Evolutionary conservation across 1,140 invertebrate genomes (phyloP).

Genomic region (Drosophila nasuta): DNA sequence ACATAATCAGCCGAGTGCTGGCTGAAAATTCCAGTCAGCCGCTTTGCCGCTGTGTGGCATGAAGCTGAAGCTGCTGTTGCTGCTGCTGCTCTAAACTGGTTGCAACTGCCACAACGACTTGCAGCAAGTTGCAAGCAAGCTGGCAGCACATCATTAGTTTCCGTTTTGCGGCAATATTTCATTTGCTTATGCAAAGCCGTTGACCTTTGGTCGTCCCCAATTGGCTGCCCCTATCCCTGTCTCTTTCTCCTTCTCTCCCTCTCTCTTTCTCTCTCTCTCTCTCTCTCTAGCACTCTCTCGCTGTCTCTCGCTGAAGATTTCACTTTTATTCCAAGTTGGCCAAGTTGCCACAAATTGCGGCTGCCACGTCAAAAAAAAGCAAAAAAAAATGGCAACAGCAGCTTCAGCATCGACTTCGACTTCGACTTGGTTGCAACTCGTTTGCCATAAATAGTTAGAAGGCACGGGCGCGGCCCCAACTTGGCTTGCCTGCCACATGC

Average conservation of each 20-base stretch:
- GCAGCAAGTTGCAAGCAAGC: slow-evolving; percentile 22
- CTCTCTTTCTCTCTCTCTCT: slow-evolving; percentile 14
- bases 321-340: slow-evolving; percentile 63
- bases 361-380: slow-evolving; percentile 44
- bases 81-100: slow-evolving; percentile 31
- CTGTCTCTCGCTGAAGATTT: slow-evolving; percentile 46
- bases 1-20: slow-evolving; percentile 79
- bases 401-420: slow-evolving; percentile 2
- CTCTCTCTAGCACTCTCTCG: slow-evolving; percentile 7
- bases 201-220: slow-evolving; percentile 59
- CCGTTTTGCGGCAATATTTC: slow-evolving; percentile 84
- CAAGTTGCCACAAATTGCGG: slow-evolving; percentile 36
- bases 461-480: slow-evolving; percentile 75
- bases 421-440: slow-evolving; percentile 56
- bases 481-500: slow-evolving; percentile 49
- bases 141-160: slow-evolving; percentile 83
- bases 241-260: slow-evolving; percentile 16
- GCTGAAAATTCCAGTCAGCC: slow-evolving; percentile 66
- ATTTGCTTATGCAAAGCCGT: slow-evolving; percentile 77
- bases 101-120: slow-evolving; percentile 14
- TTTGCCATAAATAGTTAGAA: slow-evolving; percentile 83
- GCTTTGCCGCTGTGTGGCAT: slow-evolving; percentile 48
- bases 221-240: slow-evolving; percentile 17
- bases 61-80: slow-evolving; percentile 1
- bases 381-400: slow-evolving; percentile 1